Evolutionary conservation across 1,140 invertebrate species (phyloP), one percentile per base, ranked within the genome.

Genomic region (Drosophila varians): DNA sequence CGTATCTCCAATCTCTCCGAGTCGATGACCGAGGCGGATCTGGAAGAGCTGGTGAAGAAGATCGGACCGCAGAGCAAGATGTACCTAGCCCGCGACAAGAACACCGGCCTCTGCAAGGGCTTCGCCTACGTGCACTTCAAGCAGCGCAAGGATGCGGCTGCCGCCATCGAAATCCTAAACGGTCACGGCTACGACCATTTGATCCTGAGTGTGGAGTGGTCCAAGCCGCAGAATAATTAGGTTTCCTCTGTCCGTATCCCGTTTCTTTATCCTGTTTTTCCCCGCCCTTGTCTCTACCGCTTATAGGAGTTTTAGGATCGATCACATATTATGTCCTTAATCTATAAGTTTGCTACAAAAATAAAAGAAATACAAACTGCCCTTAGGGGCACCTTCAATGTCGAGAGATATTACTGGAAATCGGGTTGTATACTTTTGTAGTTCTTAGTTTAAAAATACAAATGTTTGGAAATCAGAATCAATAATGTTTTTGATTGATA

Each of bases 141-240:
- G 90, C 95, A 95, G 61, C 93, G 95, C 75, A 94, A 95, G 79
- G 97, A 99, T 92, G 98, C 99, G 31, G 96, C 96, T 12, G 94
- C 95, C 82, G 99, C 99, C 60, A 99, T 99, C 77, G 92, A 94
- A 58, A 93, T 93, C 40, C 94, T 99, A 4, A 96, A 99, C 91
- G 98, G 98, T 2, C 96, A 97, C 92, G 98, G 98, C 62, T 99
- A 99, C 92, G 98, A 99, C 93, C 98, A 99, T 93, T 94, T 99
- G 52, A 99, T 99, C 91, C 92, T 99, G 8, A 98, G 95, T 92
- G 99, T 99, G 14, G 99, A 99, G 93, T 99, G 99, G 99, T 99
- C 99, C 2, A 99, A 99, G 92, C 96, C 96, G 21, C 95, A 91
- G 47, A 90, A 74, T 66, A 91, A 91, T 52, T 91, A 84, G 45